phyloP scores from a whole-genome alignment of 2,113 vertebrate genomes.

The Rhineura floridana region DNA sequence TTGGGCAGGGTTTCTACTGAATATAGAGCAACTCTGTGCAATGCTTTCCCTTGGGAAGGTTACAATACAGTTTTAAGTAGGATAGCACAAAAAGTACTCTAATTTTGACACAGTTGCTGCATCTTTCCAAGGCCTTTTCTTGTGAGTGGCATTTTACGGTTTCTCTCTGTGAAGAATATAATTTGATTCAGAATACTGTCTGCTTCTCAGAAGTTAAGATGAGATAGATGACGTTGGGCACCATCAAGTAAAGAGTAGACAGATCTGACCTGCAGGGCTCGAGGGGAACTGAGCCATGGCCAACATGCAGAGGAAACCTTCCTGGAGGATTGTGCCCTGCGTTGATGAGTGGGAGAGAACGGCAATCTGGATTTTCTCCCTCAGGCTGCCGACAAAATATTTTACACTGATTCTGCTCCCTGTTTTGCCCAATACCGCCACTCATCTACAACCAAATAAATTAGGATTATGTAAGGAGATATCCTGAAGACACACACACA shows the following conservation, averaged over 20 bases:
- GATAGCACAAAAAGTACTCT: neutral
- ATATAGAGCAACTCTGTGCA: neutral
- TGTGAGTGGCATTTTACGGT: neutral
- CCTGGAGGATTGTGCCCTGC: neutral
- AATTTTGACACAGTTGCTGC: neutral
- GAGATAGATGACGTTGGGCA: neutral
- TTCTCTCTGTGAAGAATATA: neutral
- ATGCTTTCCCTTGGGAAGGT: conserved; percentile 5
- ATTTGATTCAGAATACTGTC: neutral
- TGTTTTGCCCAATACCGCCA: neutral
- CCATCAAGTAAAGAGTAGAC: neutral
- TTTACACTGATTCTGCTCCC: neutral
- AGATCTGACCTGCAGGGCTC: neutral
- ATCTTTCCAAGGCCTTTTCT: neutral
- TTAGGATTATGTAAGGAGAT: too few species aligned
- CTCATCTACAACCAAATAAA: neutral
- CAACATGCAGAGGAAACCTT: neutral
- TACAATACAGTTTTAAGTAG: neutral
- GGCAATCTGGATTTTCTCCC: neutral
- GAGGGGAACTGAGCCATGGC: neutral
- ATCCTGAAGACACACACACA: too few species aligned
- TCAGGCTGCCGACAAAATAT: neutral
- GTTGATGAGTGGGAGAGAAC: neutral
- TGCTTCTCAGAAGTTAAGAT: neutral
- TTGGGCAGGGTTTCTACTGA: neutral